A percentile compares a stretch with the other conserved stretches of the same genome.
phyloP scores from a whole-genome alignment of 2,113 vertebrate genomes.

The Poicephalus meyeri region DNA sequence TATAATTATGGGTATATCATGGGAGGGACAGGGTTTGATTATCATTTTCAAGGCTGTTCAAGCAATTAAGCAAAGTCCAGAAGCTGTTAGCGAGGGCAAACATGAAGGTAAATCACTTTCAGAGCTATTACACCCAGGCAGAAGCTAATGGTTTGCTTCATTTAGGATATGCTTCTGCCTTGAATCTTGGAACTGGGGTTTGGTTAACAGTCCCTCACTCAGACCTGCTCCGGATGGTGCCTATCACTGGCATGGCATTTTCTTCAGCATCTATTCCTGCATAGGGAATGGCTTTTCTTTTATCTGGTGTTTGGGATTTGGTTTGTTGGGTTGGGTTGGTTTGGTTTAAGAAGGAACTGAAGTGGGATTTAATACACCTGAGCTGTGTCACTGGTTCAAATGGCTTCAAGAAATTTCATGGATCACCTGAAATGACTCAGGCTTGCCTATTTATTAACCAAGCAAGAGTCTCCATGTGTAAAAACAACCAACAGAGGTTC shows the following conservation, averaged over 20 bases:
- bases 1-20: neutral
- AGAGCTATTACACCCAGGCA: neutral
- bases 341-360: neutral
- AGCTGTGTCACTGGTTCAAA: neutral
- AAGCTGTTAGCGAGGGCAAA: neutral
- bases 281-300: neutral
- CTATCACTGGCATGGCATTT: neutral
- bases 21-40: neutral
- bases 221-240: neutral
- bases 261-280: neutral
- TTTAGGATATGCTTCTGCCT: neutral
- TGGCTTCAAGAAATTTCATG: neutral
- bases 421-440: neutral
- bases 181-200: fast-evolving
- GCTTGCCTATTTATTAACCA: neutral
- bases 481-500: neutral
- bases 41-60: neutral
- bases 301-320: too few relatives aligned
- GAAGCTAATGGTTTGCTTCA: neutral
- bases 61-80: neutral
- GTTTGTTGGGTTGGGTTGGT: neutral
- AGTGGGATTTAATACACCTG: neutral
- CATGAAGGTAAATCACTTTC: neutral
- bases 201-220: neutral
- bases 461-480: fast-evolving